These are phyloP conservation scores for Drosophila atroscutellata DNA, from an alignment of 2,888 invertebrate species.

Conservation along the genomic window DNA sequence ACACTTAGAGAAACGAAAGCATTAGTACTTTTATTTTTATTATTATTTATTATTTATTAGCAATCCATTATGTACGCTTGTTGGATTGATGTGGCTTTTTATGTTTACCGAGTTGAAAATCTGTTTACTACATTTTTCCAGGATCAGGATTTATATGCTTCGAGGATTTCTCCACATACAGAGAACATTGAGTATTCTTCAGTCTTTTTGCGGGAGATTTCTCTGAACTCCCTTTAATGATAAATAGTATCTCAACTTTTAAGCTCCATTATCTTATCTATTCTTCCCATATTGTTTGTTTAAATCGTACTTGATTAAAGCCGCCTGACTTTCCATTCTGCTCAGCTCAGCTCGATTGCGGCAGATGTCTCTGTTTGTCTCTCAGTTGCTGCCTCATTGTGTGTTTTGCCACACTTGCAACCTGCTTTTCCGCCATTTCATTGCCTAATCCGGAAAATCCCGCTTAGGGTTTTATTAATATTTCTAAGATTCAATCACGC, in stretches of 20 bases:
- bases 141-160: neutral
- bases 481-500: neutral
- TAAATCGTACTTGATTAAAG: neutral
- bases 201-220: neutral
- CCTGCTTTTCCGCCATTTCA: neutral
- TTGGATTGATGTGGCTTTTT: neutral
- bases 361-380: neutral
- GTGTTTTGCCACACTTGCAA: neutral
- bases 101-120: neutral
- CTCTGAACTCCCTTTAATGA: neutral
- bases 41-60: too few species aligned
- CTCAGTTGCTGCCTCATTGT: neutral
- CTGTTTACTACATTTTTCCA: rapidly evolving
- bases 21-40: too few species aligned
- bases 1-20: constrained; percentile 1
- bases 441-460: neutral
- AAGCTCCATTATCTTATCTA: neutral
- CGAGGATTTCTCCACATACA: neutral
- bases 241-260: neutral
- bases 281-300: neutral
- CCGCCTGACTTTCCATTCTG: neutral
- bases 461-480: neutral
- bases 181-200: too few species aligned
- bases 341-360: neutral
- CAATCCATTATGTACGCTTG: too few species aligned